phyloP scores from a whole-genome alignment of 1,140 invertebrate genomes.

The Portunus trituberculatus region DNA sequence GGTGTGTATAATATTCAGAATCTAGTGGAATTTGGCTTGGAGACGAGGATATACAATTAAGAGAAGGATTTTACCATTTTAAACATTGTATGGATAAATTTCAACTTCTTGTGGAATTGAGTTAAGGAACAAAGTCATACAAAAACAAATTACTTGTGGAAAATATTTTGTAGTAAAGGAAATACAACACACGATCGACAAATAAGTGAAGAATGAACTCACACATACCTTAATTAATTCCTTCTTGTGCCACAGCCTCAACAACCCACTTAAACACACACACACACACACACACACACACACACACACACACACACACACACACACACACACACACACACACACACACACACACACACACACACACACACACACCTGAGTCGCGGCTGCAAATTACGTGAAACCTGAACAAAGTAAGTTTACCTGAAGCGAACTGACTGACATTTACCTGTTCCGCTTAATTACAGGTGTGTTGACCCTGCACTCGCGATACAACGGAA shows the following conservation, averaged over 20 bases:
- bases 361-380: constrained; percentile 5
- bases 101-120: no score
- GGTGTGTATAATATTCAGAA: no score
- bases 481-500: neutral
- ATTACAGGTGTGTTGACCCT: constrained; percentile 12
- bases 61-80: no score
- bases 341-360: constrained; percentile 18
- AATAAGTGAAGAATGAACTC: neutral
- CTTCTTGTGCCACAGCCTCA: neutral
- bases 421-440: constrained; percentile 20
- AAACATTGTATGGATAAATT: no score
- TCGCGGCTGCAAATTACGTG: neutral
- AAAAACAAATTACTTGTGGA: no score
- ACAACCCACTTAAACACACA: neutral
- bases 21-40: no score
- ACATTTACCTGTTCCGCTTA: constrained; percentile 20
- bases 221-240: neutral
- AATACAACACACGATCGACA: no score
- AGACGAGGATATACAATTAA: no score
- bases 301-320: neutral
- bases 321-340: constrained; percentile 10
- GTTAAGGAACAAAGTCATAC: no score
- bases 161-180: no score
- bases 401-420: constrained; percentile 14
- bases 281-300: constrained; percentile 13